Evolutionary conservation across 1,140 invertebrate species (phyloP), one percentile per base, ranked within the genome.

Genomic region (Hypothenemus hampei): DNA sequence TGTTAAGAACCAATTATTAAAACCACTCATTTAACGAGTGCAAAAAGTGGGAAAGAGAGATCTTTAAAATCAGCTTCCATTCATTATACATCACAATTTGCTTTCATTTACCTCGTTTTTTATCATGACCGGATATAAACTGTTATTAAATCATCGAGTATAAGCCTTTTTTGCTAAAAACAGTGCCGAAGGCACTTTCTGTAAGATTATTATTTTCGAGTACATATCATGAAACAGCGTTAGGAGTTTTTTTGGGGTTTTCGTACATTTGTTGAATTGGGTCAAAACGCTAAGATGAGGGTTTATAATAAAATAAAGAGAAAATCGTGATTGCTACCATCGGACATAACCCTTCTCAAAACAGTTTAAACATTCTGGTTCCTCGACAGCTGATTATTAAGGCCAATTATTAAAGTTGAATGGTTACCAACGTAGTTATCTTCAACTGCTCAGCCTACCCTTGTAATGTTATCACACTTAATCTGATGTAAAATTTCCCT

Each of bases 331-430:
- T 29, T 7, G 6, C n/a, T 29, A 29, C 26, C 10, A 8, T 11
- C 13, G 11, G 40, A 45, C 23, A 29, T 18, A 45, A 45, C 43
- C 43, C 43, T 26, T 45, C 43, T 45, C 43, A 45, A 45, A 45
- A 20, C 15, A 6, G 13, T 45, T 24, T 16, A 18, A 29, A 16
- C 43, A 16, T 13, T 11, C 26, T 45, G 43, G n/a, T 29, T 45
- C 23, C 23, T 19, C 18, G 43, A 45, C 43, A 45, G 43, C 43
- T 45, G 43, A 45, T 45, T 45, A 45, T 31, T 45, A 45, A 16
- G 43, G 43, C 43, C 43, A 45, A 31, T 45, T 45, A 45, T 45
- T 45, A 45, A 45, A 45, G 43, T 31, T 45, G 43, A 45, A 45
- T 19, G 43, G 43, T 20, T 45, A 6, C 43, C 26, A 45, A 45